Conservation (phyloP, 53 echinoderm and acorn worm species). For the Paelopatides confundens region DNA sequence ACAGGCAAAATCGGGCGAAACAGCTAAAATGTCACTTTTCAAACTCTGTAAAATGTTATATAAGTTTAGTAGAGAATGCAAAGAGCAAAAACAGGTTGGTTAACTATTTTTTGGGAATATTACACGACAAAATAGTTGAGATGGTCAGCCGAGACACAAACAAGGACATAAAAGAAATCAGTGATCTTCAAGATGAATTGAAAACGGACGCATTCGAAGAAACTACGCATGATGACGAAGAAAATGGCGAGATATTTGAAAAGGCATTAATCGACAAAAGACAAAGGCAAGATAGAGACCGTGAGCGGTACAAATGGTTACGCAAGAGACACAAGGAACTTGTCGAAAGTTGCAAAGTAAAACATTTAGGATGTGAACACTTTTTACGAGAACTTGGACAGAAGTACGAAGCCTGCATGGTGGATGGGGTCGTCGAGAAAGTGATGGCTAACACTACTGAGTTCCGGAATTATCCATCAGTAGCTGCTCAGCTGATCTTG, state of each 20-base stretch:
- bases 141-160: not conserved
- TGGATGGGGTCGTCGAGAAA: not conserved
- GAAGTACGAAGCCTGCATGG: not conserved
- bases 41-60: not conserved
- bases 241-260: too few relatives aligned
- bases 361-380: not conserved
- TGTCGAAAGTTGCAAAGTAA: not conserved
- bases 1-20: not conserved
- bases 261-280: too few relatives aligned
- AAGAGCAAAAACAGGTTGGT: not conserved
- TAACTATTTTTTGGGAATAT: not conserved
- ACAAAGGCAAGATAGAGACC: too few relatives aligned
- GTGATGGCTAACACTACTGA: not conserved
- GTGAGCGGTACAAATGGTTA: too few relatives aligned
- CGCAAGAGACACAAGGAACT: not conserved
- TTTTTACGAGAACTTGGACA: slow-evolving; percentile 3
- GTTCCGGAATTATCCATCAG: not conserved
- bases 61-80: not conserved
- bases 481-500: not conserved
- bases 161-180: not conserved
- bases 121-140: not conserved
- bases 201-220: too few relatives aligned
- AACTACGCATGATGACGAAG: too few relatives aligned
- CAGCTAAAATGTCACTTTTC: not conserved
- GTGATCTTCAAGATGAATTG: too few relatives aligned